These are phyloP conservation scores for Tiliqua scincoides DNA, from an alignment of 2,113 vertebrate species.

Conservation along the genomic window DNA sequence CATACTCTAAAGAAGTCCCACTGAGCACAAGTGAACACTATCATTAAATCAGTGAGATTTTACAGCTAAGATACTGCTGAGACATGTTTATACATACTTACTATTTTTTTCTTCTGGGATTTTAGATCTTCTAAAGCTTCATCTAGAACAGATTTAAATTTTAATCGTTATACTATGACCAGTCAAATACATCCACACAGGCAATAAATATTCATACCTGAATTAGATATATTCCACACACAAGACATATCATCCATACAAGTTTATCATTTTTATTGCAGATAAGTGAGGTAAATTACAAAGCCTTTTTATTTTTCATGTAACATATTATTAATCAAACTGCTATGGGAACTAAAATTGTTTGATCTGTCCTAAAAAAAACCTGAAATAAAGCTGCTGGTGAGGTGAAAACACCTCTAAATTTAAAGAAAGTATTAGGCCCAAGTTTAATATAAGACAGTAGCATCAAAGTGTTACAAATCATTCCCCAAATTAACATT, in stretches of 20 bases:
- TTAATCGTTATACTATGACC: slow-evolving; percentile 55
- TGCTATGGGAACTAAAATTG: slow-evolving; percentile 41
- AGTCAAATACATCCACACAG: slow-evolving; percentile 9
- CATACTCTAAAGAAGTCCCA: background rate
- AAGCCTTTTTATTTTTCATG: slow-evolving; percentile 41
- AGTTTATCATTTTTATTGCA: background rate
- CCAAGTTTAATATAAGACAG: slow-evolving; percentile 33
- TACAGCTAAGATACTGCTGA: background rate
- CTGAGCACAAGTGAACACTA: background rate
- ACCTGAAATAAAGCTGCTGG: slow-evolving; percentile 21
- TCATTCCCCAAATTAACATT: slow-evolving; percentile 33
- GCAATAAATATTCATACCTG: fast-evolving
- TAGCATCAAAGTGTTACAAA: slow-evolving; percentile 46
- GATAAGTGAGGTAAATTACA: background rate
- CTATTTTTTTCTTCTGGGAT: slow-evolving; percentile 94
- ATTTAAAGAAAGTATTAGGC: slow-evolving; percentile 33
- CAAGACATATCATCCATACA: slow-evolving; percentile 16
- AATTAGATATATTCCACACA: background rate
- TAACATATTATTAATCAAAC: slow-evolving; percentile 54
- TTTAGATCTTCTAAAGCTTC: slow-evolving; percentile 93
- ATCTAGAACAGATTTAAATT: slow-evolving; percentile 79
- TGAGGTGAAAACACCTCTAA: background rate
- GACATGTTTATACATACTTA: slow-evolving; percentile 72
- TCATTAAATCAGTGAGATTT: background rate
- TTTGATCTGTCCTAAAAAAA: slow-evolving; percentile 57